Evolutionary conservation across 2,113 vertebrate genomes (phyloP).

Genomic region (Monarcha castaneiventris): DNA sequence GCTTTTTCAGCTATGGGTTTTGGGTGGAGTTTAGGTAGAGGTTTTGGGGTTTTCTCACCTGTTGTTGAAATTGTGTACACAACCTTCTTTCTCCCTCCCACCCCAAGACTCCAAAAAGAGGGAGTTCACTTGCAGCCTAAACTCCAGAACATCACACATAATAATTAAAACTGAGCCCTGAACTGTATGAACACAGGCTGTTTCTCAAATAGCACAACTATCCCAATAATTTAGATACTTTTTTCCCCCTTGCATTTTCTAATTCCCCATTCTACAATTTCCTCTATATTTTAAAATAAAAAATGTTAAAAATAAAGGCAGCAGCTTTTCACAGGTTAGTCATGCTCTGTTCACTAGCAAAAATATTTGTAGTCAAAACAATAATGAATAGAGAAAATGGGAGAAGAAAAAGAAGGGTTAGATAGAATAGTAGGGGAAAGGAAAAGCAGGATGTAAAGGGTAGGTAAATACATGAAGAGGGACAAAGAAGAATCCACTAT

Average conservation of each 20-base stretch:
- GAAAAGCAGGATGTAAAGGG: not conserved
- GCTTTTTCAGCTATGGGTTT: not conserved
- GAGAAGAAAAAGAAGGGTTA: not conserved
- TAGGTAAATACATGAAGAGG: not conserved
- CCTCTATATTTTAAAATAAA: not conserved
- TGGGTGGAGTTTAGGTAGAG: not conserved
- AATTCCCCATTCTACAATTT: not conserved
- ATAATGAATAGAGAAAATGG: not conserved
- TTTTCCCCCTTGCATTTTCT: not conserved
- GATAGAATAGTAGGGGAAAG: not conserved
- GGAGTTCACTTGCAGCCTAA: not conserved
- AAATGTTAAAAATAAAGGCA: not conserved
- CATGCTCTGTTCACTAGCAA: not conserved
- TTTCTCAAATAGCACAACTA: not conserved
- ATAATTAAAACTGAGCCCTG: not conserved
- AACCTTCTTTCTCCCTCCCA: not conserved
- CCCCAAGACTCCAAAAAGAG: not conserved
- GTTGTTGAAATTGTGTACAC: not conserved
- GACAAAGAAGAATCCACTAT: not conserved
- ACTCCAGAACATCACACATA: not conserved
- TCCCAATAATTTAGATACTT: not conserved
- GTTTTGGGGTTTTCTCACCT: not conserved
- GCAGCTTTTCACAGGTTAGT: not conserved
- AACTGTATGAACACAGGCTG: not conserved
- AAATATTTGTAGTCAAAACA: not conserved